Evolutionary conservation across 2,888 invertebrate genomes (phyloP), one percentile per base, ranked within the genome.

Genomic region (Ornithoptera alexandrae): DNA sequence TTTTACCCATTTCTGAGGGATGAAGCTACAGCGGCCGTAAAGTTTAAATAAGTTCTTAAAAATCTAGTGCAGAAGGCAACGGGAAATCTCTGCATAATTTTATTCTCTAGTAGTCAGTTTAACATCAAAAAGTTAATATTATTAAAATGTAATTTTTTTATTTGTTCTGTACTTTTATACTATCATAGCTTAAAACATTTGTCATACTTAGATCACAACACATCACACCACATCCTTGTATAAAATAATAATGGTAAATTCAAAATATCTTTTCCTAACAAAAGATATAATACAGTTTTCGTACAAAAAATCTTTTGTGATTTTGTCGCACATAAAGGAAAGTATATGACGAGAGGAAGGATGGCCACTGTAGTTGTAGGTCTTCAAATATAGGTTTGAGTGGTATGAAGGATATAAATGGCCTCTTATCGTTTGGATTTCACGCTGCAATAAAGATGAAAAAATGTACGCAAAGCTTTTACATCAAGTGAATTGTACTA

Each of bases 401-500:
- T 64, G 64, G 68, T 15, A 30, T 60, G 22, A 53, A 58, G 64
- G 64, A 60, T 68, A 68, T 63, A 68, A 68, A 64, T 68, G 53
- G 68, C 53, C 64, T 30, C 64, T 68, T 68, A 64, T 68, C 68
- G 36, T 30, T 46, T 50, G 62, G 64, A 64, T 68, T 68, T 68
- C 63, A 64, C 68, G 36, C 60, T 64, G 60, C 68, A 68, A 68
- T 68, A 68, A 68, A 64, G 59, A 22, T 18, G 39, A 64, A 59
- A 59, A 68, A 63, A 60, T 59, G 46, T 63, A 36, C 24, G 22
- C 62, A 42, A 59, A 60, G 53, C 39, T 46, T 63, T 50, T 46
- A 50, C 66, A 60, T 15, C 39, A 24, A 42, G 58, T 62, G 57
- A 22, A 39, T 36, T 61, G 30, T 53, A 53, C 36, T 20, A 60